Evolutionary conservation across 2,113 vertebrate genomes (phyloP), one percentile per base, ranked within the genome.

Genomic region (Lasiurus cinereus): DNA sequence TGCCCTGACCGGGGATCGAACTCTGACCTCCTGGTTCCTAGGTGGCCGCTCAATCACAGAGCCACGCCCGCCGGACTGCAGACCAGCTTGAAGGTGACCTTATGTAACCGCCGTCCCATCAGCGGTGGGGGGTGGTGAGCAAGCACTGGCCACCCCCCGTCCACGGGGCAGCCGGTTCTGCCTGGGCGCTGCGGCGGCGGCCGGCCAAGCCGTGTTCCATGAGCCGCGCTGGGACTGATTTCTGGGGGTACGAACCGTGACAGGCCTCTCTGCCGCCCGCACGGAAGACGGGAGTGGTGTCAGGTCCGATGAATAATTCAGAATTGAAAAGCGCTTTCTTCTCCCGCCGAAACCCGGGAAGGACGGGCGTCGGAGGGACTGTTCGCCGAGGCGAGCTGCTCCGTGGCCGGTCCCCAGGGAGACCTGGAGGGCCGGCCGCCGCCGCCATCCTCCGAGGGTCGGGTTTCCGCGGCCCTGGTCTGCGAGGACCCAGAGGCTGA

Each of bases 241-340:
- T 96, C 69, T 94, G 46, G 80, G 43, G 69, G 21, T 93, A 94
- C 74, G 70, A 80, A 83, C 86, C 76, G 96, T 93, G 96, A 96
- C 90, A 93, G 80, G 69, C 67, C 46, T 94, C 83, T 88, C 66
- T 97, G 84, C 83, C 67, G 29, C 33, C 89, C 93, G 77, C 86
- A 85, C 96, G 94, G 93, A 90, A 94, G 92, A 96, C 96, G 96
- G 96, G 90, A 67, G 95, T 96, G 90, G 50, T 96, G 94, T 94
- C 93, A 83, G 94, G 79, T 95, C 94, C 90, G 89, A 96, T 95
- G 94, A 97, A 96, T 97, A 96, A 97, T 97, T 96, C 87, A 95
- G 10, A 96, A 92, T 90, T 93, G 90, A 92, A 96, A 94, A 97
- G 82, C 69, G 76, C 91, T 96, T 90, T 96, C 77, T 72, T 91